Percentiles rank a stretch among this genome's conserved stretches.
Conservation (phyloP, 2,888 invertebrate genomes). For the Latheticus oryzae region DNA sequence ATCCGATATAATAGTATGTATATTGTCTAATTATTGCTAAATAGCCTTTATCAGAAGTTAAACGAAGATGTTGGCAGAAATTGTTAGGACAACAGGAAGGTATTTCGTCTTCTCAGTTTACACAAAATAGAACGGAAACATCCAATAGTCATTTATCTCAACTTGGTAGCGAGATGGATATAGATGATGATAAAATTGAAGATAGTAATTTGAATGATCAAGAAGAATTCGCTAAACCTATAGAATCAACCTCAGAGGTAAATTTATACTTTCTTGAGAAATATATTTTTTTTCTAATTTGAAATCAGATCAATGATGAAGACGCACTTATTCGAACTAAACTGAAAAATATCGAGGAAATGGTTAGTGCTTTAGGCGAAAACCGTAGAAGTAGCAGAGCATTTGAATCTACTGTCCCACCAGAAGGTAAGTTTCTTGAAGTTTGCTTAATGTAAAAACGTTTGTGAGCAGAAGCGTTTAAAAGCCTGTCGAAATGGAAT, state of each 20-base stretch:
- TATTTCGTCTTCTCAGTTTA: too few species aligned
- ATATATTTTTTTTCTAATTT: too few species aligned
- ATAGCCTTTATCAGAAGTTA: constrained; percentile 71
- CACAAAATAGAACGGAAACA: constrained; percentile 7
- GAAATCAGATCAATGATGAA: too few species aligned
- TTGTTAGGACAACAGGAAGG: constrained; percentile 41
- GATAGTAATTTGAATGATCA: constrained; percentile 1
- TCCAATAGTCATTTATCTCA: neutral
- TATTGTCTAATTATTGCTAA: constrained; percentile 43
- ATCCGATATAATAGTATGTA: constrained; percentile 6
- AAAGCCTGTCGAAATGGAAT: too few species aligned
- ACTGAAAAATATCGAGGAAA: constrained; percentile 67
- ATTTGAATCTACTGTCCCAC: constrained; percentile 57
- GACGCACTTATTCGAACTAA: too few species aligned
- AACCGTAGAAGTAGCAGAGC: constrained; percentile 57
- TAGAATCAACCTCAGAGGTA: neutral
- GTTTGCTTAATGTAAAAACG: too few species aligned
- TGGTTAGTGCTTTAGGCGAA: constrained; percentile 61
- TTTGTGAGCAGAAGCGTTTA: too few species aligned
- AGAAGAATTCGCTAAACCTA: neutral
- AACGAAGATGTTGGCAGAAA: constrained; percentile 65
- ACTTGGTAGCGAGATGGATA: neutral
- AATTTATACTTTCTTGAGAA: too few species aligned
- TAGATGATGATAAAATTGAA: neutral
- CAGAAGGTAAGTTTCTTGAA: constrained; percentile 49